Percentiles rank a stretch among this genome's conserved stretches.
Evolutionary conservation across 2,797 vertebrate species (phyloP).

Genomic region (Pelochelys cantorii): DNA sequence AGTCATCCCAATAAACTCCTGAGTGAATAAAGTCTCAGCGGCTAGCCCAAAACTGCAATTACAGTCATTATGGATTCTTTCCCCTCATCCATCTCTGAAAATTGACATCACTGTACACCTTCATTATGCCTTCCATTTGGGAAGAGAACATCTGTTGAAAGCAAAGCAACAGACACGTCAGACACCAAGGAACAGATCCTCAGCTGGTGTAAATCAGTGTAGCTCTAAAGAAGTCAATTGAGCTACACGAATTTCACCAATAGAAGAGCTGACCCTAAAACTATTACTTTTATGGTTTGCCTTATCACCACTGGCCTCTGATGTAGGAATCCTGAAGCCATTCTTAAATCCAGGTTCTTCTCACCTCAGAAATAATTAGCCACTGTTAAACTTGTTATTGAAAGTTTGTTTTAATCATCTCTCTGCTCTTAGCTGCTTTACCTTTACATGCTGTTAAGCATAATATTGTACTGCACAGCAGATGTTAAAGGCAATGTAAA

Average conservation of each 20-base stretch:
- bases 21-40: not conserved
- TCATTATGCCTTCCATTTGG: not conserved
- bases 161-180: not conserved
- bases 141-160: not conserved
- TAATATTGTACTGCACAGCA: conserved; percentile 77
- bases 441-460: conserved; percentile 72
- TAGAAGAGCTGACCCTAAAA: conserved; percentile 1
- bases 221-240: not conserved
- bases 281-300: conserved; percentile 63
- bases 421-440: conserved; percentile 65
- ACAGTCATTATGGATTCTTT: not conserved
- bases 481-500: conserved; percentile 86
- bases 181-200: not conserved
- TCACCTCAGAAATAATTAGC: not conserved
- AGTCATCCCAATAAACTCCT: not conserved
- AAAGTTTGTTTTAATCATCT: conserved; percentile 67
- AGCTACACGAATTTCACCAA: not conserved
- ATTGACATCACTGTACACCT: not conserved
- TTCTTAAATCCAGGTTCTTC: not conserved
- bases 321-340: not conserved
- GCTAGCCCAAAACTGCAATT: not conserved
- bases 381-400: conserved; percentile 1
- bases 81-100: not conserved
- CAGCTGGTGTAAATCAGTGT: not conserved
- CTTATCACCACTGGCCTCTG: conserved; percentile 55